Evolutionary conservation across 2,888 invertebrate species (phyloP), one percentile per base, ranked within the genome.

Genomic region (Nomada lathburiana): DNA sequence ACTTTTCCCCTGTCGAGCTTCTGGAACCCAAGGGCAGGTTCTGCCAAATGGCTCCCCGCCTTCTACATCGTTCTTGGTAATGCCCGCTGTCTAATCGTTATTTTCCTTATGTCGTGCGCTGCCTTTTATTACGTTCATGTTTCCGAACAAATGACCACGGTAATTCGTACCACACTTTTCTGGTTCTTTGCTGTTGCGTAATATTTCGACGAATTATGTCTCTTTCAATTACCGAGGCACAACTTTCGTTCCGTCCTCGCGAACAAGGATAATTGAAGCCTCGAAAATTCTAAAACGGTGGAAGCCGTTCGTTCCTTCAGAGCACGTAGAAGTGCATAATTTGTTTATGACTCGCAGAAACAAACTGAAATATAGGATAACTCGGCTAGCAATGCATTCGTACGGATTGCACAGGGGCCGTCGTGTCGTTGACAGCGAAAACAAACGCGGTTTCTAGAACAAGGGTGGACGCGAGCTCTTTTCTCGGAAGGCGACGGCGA

Each of bases 321-420:
- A 76, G 16, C 82, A 7, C 71, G 42, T 82, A 82, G 47, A 82
- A 82, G 68, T 76, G 82, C 72, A 76, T 72, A 81, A 82, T 76
- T 82, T 82, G 65, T 82, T 81, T 72, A 76, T 69, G 82, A 73
- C 65, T 73, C 52, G 70, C 18, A 60, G 76, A 82, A 83, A 73
- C 65, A 60, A 64, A 47, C 26, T 70, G 63, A 63, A 72, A 78
- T 83, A 60, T 78, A 78, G 74, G 83, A 59, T 72, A 78, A 63
- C 55, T 26, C 52, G 71, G 67, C 71, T 78, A 53, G 50, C 71
- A 64, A 78, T 68, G 83, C 78, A 82, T 82, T 83, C 78, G 18
- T 82, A 77, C 42, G 77, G 73, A 78, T 82, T 72, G 71, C 68
- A 44, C 7, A 20, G 23, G 23, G n/a, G 75, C 36, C 53, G 67